These are phyloP conservation scores for Syngnathus floridae DNA, from an alignment of 2,113 vertebrate genomes.

Conservation along the genomic window DNA sequence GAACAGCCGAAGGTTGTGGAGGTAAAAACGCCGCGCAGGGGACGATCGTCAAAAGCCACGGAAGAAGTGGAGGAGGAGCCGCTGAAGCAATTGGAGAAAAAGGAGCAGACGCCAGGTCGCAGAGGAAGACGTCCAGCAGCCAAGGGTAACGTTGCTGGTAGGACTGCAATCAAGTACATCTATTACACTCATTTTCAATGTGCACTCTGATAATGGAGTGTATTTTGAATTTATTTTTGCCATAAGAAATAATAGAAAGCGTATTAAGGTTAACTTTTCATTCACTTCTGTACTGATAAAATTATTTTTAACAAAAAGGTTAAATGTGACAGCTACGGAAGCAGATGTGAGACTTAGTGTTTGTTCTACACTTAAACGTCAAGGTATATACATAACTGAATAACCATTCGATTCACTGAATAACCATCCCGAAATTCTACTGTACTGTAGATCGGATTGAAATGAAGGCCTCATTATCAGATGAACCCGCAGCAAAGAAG, in stretches of 20 bases:
- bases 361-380: too few relatives aligned
- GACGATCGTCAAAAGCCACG: slow-evolving; percentile 36
- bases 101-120: slow-evolving; percentile 27
- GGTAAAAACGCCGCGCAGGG: slow-evolving; percentile 46
- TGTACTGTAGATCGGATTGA: neutral
- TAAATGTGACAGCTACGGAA: too few relatives aligned
- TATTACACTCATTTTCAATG: neutral
- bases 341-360: too few relatives aligned
- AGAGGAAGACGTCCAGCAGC: slow-evolving; percentile 35
- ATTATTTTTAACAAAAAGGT: too few relatives aligned
- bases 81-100: slow-evolving; percentile 22
- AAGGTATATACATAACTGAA: too few relatives aligned
- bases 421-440: too few relatives aligned
- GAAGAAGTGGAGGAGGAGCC: slow-evolving; percentile 34
- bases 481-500: slow-evolving; percentile 49
- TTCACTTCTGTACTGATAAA: too few relatives aligned
- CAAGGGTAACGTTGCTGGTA: slow-evolving; percentile 38
- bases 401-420: too few relatives aligned
- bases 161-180: neutral
- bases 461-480: slow-evolving; percentile 28
- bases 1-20: slow-evolving; percentile 38
- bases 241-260: too few relatives aligned
- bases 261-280: too few relatives aligned
- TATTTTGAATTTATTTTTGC: neutral
- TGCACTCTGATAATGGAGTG: neutral